Conservation (phyloP, 2,888 invertebrate species). For the Adela reaumurella region DNA sequence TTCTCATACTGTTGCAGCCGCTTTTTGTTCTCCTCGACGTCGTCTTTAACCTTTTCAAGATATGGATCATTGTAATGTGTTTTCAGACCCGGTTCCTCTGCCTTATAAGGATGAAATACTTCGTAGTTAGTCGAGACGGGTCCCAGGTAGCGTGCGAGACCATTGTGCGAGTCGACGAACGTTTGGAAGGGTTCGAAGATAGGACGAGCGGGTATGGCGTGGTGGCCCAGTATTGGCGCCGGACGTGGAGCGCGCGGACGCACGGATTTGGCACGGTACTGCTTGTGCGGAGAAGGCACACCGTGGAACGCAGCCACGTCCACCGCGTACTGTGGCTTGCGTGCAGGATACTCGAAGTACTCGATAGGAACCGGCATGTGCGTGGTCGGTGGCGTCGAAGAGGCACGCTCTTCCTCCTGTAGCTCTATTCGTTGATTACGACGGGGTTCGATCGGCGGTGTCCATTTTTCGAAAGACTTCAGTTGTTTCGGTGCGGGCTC, state of each 20-base stretch:
- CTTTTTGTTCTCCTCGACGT: slow-evolving; percentile 27
- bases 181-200: slow-evolving; percentile 27
- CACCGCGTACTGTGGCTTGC: slow-evolving; percentile 39
- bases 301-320: slow-evolving; percentile 39
- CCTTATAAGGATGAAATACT: slow-evolving; percentile 42
- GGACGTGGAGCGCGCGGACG: slow-evolving; percentile 25
- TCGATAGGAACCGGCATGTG: slow-evolving; percentile 23
- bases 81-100: slow-evolving; percentile 33
- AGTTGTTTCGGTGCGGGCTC: no score
- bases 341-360: slow-evolving; percentile 38
- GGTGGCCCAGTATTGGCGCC: slow-evolving; percentile 30
- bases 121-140: slow-evolving; percentile 33
- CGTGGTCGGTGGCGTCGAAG: background rate
- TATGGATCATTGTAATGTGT: slow-evolving; percentile 36
- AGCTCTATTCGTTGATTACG: background rate
- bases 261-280: slow-evolving; percentile 32
- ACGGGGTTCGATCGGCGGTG: background rate
- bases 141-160: slow-evolving; percentile 15
- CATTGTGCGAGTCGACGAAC: slow-evolving; percentile 22
- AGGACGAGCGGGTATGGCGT: slow-evolving; percentile 25
- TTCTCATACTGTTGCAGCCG: slow-evolving; percentile 33
- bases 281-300: slow-evolving; percentile 30
- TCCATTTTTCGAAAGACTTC: background rate
- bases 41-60: slow-evolving; percentile 29
- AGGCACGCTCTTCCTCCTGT: background rate